These are phyloP conservation scores for Galendromus occidentalis DNA, from an alignment of 1,140 invertebrate species.

Conservation along the genomic window DNA sequence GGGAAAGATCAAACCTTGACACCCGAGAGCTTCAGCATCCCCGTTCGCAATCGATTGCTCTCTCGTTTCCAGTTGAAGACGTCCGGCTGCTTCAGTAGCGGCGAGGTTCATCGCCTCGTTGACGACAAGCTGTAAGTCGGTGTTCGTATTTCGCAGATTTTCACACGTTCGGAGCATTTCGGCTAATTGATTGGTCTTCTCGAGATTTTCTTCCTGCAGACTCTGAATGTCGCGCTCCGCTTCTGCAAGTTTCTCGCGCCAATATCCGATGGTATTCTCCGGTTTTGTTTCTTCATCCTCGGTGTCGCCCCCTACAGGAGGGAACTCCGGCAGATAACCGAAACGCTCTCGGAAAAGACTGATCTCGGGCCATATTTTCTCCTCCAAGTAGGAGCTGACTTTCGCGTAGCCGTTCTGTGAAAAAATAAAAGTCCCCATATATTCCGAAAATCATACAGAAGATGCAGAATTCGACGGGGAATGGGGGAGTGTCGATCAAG, in stretches of 20 bases:
- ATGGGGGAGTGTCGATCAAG: too few relatives aligned
- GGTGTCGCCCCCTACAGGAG: not conserved
- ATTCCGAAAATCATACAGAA: too few relatives aligned
- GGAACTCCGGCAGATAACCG: constrained; percentile 1
- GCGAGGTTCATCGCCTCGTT: not conserved
- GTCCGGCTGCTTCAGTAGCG: too few relatives aligned
- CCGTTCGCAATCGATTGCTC: too few relatives aligned
- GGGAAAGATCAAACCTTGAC: too few relatives aligned
- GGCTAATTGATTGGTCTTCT: not conserved
- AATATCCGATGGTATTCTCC: not conserved
- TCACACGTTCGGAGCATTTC: too few relatives aligned
- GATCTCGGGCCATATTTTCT: not conserved
- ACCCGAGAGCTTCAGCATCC: too few relatives aligned
- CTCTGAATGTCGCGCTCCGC: not conserved
- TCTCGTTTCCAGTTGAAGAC: too few relatives aligned
- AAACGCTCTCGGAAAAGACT: not conserved
- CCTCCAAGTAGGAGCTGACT: not conserved
- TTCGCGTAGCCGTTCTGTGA: not conserved
- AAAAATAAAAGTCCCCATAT: too few relatives aligned
- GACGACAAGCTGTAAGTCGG: too few relatives aligned
- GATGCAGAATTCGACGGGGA: too few relatives aligned
- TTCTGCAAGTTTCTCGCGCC: not conserved
- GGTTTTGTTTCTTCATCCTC: not conserved
- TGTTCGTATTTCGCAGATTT: not conserved
- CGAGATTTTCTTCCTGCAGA: not conserved